Percentiles rank a stretch among this genome's conserved stretches.
These are phyloP conservation scores for Temnopleurus reevesii DNA, from an alignment of 53 echinoderm and acorn worm species.

Conservation along the genomic window DNA sequence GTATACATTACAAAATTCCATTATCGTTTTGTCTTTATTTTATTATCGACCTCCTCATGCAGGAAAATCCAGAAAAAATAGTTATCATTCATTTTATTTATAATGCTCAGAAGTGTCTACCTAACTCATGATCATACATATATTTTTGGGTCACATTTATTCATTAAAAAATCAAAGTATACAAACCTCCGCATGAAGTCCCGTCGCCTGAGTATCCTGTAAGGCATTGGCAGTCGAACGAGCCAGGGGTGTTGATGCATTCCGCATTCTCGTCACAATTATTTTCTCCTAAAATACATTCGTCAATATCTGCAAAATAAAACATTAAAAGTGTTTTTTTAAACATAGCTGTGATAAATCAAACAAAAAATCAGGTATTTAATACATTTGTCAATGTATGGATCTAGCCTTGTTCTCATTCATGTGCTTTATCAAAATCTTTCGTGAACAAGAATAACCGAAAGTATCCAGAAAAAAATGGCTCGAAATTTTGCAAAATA, in stretches of 20 bases:
- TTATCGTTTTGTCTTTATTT: background rate
- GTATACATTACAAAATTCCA: too few relatives aligned
- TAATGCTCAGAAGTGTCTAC: background rate
- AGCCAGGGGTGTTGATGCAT: conserved; percentile 35
- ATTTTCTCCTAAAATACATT: conserved; percentile 21
- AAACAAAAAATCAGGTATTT: background rate
- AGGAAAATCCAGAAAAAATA: background rate
- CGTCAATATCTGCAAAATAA: conserved; percentile 46
- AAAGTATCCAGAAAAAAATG: too few relatives aligned
- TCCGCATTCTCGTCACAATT: conserved; percentile 55
- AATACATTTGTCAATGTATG: background rate
- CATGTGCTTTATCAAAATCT: background rate
- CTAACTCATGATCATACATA: too few relatives aligned
- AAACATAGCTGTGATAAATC: background rate
- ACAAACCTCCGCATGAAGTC: background rate
- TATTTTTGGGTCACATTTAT: too few relatives aligned
- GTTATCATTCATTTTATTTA: background rate
- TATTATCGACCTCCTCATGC: too few relatives aligned
- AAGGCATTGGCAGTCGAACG: conserved; percentile 32
- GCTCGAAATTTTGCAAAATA: too few relatives aligned
- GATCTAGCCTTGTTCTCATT: too few relatives aligned
- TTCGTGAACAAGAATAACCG: background rate
- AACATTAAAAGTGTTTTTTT: background rate
- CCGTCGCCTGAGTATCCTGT: conserved; percentile 62
- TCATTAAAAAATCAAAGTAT: background rate